These are phyloP conservation scores for Nebria brevicollis DNA, from an alignment of 2,888 invertebrate genomes.

Conservation along the genomic window DNA sequence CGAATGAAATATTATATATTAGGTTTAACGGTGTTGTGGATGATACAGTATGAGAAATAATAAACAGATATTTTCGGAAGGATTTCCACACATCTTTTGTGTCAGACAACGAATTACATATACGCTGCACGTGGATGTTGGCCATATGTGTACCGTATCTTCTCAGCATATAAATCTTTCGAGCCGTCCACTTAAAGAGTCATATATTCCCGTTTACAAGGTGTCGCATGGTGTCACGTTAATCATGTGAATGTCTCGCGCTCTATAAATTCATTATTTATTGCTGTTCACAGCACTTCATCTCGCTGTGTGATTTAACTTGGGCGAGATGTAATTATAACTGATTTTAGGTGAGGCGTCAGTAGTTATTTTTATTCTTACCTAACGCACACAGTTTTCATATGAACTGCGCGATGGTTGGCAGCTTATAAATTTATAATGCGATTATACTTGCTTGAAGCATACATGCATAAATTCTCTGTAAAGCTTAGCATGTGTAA, in stretches of 20 bases:
- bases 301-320: constrained; percentile 25
- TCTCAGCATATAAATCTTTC: constrained; percentile 26
- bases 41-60: too few species aligned
- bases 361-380: background rate
- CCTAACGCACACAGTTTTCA: background rate
- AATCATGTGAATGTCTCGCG: constrained; percentile 22
- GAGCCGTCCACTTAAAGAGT: constrained; percentile 36
- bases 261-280: constrained; percentile 32
- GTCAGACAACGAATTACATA: background rate
- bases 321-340: constrained; percentile 25
- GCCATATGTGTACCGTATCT: background rate
- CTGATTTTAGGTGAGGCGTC: constrained; percentile 7
- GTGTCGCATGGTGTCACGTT: constrained; percentile 8
- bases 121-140: background rate
- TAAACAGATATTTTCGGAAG: too few species aligned
- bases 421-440: background rate
- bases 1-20: too few species aligned
- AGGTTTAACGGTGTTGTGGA: too few species aligned
- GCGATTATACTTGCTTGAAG: background rate
- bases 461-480: too few species aligned
- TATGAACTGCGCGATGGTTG: background rate
- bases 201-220: constrained; percentile 31
- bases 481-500: too few species aligned
- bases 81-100: background rate
- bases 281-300: constrained; percentile 10